These are phyloP conservation scores for Xenentodon cancila DNA, from an alignment of 2,797 vertebrate species.

Conservation along the genomic window DNA sequence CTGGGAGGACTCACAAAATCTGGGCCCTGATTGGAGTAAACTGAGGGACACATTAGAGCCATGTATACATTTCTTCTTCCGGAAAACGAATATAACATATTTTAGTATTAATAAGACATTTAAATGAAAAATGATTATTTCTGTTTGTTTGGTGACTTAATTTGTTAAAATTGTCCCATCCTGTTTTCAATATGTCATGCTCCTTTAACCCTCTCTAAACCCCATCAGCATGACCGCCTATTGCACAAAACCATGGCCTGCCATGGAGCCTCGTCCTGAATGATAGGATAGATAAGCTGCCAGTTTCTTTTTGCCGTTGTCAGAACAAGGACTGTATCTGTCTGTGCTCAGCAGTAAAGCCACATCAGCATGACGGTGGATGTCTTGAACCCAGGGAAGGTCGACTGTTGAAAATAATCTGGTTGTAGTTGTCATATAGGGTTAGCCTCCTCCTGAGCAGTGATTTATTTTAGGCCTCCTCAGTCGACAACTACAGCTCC, in stretches of 20 bases:
- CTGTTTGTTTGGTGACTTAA: too few species aligned
- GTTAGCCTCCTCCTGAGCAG: slow-evolving; percentile 46
- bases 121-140: too few species aligned
- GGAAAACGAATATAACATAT: too few species aligned
- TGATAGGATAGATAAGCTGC: slow-evolving; percentile 66
- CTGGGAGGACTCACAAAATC: not conserved
- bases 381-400: slow-evolving; percentile 40
- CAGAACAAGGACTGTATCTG: slow-evolving; percentile 55
- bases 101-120: too few species aligned
- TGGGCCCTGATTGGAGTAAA: slow-evolving; percentile 8
- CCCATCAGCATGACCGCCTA: slow-evolving; percentile 30
- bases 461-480: slow-evolving; percentile 49
- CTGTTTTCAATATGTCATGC: not conserved
- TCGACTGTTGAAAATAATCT: slow-evolving; percentile 56
- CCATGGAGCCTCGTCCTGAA: slow-evolving; percentile 65
- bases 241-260: slow-evolving; percentile 21
- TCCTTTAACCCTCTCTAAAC: not conserved
- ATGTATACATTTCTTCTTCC: too few species aligned
- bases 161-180: too few species aligned
- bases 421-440: slow-evolving; percentile 61
- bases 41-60: slow-evolving; percentile 9
- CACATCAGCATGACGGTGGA: slow-evolving; percentile 41
- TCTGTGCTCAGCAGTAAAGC: slow-evolving; percentile 42
- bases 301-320: slow-evolving; percentile 45
- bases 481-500: slow-evolving; percentile 22